Base-by-base conservation (phyloP, 2,113 vertebrate genomes). In the Turdus rufiventris region DNA sequence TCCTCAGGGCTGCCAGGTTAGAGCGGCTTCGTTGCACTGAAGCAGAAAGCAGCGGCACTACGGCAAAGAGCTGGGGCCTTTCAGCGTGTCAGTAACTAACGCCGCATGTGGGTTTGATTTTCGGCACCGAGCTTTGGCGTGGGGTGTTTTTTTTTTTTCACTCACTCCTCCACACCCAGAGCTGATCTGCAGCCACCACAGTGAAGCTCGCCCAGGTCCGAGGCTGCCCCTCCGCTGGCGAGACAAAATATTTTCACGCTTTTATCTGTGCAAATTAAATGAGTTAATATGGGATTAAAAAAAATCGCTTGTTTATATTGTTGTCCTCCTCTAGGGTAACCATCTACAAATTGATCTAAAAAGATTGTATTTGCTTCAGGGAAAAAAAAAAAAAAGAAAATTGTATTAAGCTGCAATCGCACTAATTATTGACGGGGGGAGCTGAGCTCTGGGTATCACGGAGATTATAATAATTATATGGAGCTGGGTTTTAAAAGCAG, bases 251-350 rank as follows among this genome's bases (percentile, higher is more conserved):
- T 77, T 67, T 88, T 96, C 90, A 84, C 43, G 65, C 92, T 97
- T 96, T 92, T 96, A 95, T 96, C 93, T 92, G 85, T 78, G 88
- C 82, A 96, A 96, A 97, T 97, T 95, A 96, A 96, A 91, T 94
- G 91, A 94, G 88, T 95, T 96, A 96, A 96, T 96, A 90, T 60
- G 88, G 75, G 93, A 94, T 97, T 92, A 14, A 82, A 91, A 88
- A 82, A 88, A 82, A 58, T 33, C 4, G 2, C 80, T 84, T 95
- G 93, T 94, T 95, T 94, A 84, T 87, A 95, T 92, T 96, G 88
- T 91, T 88, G 62, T 95, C 54, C 85, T 95, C 87, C 85, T 93
- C 94, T 96, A 76, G 93, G 94, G 94, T 91, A 93, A 75, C 90
- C 91, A 75, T 95, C 85, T 95, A 89, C 89, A 96, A 96, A 95